These are phyloP conservation scores for Sturnira hondurensis DNA, from an alignment of 2,113 vertebrate genomes.

Conservation along the genomic window DNA sequence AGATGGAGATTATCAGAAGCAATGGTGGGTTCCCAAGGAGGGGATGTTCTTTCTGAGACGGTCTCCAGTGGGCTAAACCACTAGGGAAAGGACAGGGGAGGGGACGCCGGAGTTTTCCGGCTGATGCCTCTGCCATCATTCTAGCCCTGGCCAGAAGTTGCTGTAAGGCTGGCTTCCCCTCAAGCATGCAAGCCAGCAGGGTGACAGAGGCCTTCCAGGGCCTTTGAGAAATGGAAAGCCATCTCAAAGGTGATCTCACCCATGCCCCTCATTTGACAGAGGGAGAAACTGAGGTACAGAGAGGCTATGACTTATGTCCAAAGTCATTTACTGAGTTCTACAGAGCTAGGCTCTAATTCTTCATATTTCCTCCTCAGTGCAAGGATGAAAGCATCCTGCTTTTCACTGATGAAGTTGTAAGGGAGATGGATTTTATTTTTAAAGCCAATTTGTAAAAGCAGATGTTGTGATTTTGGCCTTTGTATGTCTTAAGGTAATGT, in stretches of 20 bases:
- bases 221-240: neutral
- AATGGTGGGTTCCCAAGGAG: neutral
- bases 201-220: no score
- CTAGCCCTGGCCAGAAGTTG: neutral
- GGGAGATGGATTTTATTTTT: neutral
- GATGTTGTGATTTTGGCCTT: neutral
- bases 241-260: neutral
- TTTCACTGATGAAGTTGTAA: neutral
- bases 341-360: neutral
- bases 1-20: neutral
- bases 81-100: neutral
- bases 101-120: neutral
- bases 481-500: neutral
- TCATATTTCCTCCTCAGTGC: neutral
- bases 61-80: neutral
- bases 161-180: neutral
- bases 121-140: neutral
- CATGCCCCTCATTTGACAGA: neutral
- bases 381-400: neutral
- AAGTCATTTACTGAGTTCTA: neutral
- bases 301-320: neutral
- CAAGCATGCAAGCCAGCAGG: neutral
- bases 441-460: neutral
- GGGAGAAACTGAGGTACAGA: neutral
- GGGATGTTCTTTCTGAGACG: neutral